These are phyloP conservation scores for Campylomormyrus numenius DNA, from an alignment of 2,113 vertebrate species.

Conservation along the genomic window DNA sequence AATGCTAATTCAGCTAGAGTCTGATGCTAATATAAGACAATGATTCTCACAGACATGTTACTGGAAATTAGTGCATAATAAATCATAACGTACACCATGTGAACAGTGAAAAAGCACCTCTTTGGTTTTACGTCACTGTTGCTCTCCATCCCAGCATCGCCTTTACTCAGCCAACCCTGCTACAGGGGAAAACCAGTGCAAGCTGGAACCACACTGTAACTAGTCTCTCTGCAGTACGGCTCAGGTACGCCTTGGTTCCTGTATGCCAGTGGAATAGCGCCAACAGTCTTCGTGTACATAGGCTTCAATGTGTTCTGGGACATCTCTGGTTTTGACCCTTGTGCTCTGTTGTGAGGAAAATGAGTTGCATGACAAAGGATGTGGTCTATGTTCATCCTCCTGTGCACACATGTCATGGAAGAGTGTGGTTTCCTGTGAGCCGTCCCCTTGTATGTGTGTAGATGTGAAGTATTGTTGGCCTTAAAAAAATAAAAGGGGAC, in stretches of 20 bases:
- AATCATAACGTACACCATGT: not conserved
- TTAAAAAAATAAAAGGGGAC: not conserved
- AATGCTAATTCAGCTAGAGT: not conserved
- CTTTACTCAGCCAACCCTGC: not conserved
- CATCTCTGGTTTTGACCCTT: not conserved
- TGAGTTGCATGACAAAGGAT: not conserved
- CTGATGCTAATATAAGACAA: not conserved
- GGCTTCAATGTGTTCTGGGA: not conserved
- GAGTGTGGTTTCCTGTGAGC: not conserved
- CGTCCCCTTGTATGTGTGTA: not conserved
- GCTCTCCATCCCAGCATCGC: not conserved
- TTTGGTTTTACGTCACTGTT: not conserved
- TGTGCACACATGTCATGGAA: not conserved
- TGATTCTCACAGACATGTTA: not conserved
- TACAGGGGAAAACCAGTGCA: not conserved
- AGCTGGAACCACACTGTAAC: not conserved
- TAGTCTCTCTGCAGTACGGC: not conserved
- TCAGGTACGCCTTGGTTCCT: not conserved
- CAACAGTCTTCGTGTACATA: not conserved
- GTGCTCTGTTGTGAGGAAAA: not conserved
- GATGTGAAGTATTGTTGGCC: not conserved
- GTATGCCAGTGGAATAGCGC: not conserved
- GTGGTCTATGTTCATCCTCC: not conserved
- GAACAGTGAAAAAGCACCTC: not conserved
- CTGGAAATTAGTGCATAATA: not conserved